These are phyloP conservation scores for Agelastica alni DNA, from an alignment of 2,888 invertebrate genomes.

Conservation along the genomic window DNA sequence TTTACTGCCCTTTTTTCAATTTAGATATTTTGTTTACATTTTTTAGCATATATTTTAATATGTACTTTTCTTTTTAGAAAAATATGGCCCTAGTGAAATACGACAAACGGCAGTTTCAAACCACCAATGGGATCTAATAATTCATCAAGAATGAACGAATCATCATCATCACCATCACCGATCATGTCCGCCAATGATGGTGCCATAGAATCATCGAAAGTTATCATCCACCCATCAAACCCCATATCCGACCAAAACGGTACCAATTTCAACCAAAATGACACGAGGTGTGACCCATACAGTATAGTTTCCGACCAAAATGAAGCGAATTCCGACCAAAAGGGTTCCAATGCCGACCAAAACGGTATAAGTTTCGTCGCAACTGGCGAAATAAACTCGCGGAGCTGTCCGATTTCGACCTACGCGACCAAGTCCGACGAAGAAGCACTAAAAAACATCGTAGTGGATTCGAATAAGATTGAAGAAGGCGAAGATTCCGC, in stretches of 20 bases:
- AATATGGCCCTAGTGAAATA: conserved; percentile 30
- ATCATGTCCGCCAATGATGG: conserved; percentile 6
- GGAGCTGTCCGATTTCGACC: too few relatives aligned
- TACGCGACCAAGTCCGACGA: conserved; percentile 33
- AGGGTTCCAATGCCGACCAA: conserved; percentile 21
- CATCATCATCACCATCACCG: conserved; percentile 15
- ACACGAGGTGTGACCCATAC: conserved; percentile 24
- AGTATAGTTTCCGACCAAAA: conserved; percentile 25
- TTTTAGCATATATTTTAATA: too few relatives aligned
- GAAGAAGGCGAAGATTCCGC: conserved; percentile 67
- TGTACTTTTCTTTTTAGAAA: conserved; percentile 29
- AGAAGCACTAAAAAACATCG: conserved; percentile 45
- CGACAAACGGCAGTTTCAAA: conserved; percentile 12
- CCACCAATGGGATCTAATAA: conserved; percentile 41
- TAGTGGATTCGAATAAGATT: conserved; percentile 33
- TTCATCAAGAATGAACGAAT: conserved; percentile 30
- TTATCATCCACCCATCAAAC: conserved; percentile 10
- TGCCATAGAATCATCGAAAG: conserved; percentile 4
- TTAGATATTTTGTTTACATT: too few relatives aligned
- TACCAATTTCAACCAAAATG: conserved; percentile 2
- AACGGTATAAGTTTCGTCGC: too few relatives aligned
- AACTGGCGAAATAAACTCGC: too few relatives aligned
- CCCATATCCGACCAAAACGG: conserved; percentile 13
- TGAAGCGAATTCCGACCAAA: conserved; percentile 20
- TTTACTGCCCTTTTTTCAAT: too few relatives aligned